A percentile compares a stretch with the other conserved stretches of the same genome.
Evolutionary conservation across 2,888 invertebrate species (phyloP).

Genomic region (Calephelis perditalis): DNA sequence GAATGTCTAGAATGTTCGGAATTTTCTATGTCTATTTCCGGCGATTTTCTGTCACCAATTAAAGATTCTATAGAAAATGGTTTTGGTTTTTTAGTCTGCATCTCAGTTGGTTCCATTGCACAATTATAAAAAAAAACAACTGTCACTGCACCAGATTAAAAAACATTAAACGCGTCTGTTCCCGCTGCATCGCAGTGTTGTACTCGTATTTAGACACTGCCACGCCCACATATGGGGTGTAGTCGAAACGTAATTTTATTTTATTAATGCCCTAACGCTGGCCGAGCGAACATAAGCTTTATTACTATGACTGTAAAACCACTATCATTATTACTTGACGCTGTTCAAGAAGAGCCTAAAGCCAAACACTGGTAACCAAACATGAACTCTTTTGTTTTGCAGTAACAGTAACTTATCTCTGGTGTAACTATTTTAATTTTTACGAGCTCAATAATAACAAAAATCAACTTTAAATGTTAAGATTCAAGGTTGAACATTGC

Average conservation of each 20-base stretch:
- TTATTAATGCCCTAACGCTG: constrained; percentile 52
- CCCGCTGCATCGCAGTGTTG: constrained; percentile 45
- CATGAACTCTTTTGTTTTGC: constrained; percentile 21
- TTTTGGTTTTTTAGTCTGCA: constrained; percentile 69
- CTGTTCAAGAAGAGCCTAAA: constrained; percentile 13
- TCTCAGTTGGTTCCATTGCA: constrained; percentile 58
- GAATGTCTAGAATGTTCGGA: constrained; percentile 62
- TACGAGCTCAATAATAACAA: not conserved
- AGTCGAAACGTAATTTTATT: constrained; percentile 59
- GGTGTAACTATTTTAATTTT: not conserved
- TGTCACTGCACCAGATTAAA: constrained; percentile 26
- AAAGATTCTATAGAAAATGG: constrained; percentile 81
- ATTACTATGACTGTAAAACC: constrained; percentile 52
- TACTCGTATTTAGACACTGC: constrained; percentile 44
- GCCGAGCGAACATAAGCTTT: constrained; percentile 64
- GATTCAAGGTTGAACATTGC: not conserved
- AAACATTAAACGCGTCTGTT: constrained; percentile 43
- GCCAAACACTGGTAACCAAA: constrained; percentile 18
- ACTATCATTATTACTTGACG: constrained; percentile 42
- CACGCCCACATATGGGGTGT: constrained; percentile 74
- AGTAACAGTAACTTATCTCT: constrained; percentile 16
- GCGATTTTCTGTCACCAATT: constrained; percentile 71
- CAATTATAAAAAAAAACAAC: constrained; percentile 23
- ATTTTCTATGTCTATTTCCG: constrained; percentile 69
- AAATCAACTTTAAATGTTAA: not conserved